phyloP scores from a whole-genome alignment of 2,113 vertebrate species.

The Ctenodactylus gundi region DNA sequence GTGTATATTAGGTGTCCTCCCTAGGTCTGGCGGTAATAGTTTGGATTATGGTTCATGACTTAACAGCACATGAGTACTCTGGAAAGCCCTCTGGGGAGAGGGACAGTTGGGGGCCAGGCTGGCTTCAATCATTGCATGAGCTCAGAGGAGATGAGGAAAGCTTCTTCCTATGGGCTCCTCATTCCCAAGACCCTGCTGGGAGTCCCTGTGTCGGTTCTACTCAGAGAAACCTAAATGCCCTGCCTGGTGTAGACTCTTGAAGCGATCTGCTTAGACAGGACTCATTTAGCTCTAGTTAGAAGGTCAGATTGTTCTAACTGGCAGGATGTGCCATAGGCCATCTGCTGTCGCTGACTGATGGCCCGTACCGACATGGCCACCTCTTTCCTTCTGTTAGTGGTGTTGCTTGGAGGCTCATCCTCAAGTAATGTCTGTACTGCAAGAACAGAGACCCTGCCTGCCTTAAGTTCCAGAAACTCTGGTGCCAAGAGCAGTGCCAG shows the following conservation, averaged over 20 bases:
- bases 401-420: neutral
- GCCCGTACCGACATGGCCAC: neutral
- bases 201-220: constrained; percentile 69
- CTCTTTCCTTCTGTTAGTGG: neutral
- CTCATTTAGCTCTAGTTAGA: constrained; percentile 70
- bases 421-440: neutral
- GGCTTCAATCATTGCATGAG: neutral
- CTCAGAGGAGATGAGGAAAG: neutral
- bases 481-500: neutral
- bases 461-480: neutral
- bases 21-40: neutral
- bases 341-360: neutral
- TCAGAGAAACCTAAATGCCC: constrained; percentile 63
- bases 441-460: neutral
- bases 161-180: neutral
- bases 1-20: neutral
- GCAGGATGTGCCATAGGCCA: constrained; percentile 60
- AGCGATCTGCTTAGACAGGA: constrained; percentile 75
- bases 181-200: neutral
- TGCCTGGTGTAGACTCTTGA: constrained; percentile 55
- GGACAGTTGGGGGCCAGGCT: neutral
- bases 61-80: neutral
- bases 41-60: neutral
- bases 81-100: neutral
- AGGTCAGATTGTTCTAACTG: constrained; percentile 68